These are phyloP conservation scores for Orchestes rusci DNA, from an alignment of 2,888 invertebrate genomes.

Conservation along the genomic window DNA sequence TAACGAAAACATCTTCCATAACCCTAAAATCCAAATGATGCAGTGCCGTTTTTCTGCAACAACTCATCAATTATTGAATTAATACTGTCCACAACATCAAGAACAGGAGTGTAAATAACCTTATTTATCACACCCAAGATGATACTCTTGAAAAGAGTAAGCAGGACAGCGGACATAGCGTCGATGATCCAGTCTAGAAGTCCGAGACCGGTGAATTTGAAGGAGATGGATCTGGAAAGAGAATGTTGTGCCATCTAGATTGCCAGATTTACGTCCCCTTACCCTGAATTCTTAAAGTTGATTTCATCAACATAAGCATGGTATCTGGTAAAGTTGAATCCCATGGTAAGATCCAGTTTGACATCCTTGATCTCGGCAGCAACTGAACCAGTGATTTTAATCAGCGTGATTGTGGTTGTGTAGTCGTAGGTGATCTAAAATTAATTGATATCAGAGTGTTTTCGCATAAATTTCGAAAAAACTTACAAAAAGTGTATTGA, in stretches of 20 bases:
- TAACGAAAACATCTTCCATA: background rate
- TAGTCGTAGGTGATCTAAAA: slow-evolving; percentile 49
- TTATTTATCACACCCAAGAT: slow-evolving; percentile 13
- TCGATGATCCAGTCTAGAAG: slow-evolving; percentile 27
- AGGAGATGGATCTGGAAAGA: slow-evolving; percentile 22
- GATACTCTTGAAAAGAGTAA: slow-evolving; percentile 12
- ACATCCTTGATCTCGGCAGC: slow-evolving; percentile 41
- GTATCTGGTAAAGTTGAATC: slow-evolving; percentile 28
- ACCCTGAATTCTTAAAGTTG: slow-evolving; percentile 33
- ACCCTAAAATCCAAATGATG: background rate
- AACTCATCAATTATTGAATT: slow-evolving; percentile 14
- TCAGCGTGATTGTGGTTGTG: slow-evolving; percentile 47
- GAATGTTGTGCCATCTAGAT: background rate
- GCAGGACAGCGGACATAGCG: slow-evolving; percentile 15
- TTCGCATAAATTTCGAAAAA: too few species aligned
- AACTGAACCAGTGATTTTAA: slow-evolving; percentile 49
- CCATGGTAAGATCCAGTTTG: slow-evolving; percentile 27
- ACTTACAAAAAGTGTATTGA: slow-evolving; percentile 27
- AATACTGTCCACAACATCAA: slow-evolving; percentile 14
- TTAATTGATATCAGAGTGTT: too few species aligned
- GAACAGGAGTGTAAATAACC: slow-evolving; percentile 13
- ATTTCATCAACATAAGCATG: slow-evolving; percentile 29
- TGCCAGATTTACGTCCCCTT: slow-evolving; percentile 10
- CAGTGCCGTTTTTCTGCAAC: background rate
- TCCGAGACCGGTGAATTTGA: slow-evolving; percentile 26